Percentiles rank a stretch among this genome's conserved stretches.
These are phyloP conservation scores for Laupala kohalensis DNA, from an alignment of 1,140 invertebrate species.

Conservation along the genomic window DNA sequence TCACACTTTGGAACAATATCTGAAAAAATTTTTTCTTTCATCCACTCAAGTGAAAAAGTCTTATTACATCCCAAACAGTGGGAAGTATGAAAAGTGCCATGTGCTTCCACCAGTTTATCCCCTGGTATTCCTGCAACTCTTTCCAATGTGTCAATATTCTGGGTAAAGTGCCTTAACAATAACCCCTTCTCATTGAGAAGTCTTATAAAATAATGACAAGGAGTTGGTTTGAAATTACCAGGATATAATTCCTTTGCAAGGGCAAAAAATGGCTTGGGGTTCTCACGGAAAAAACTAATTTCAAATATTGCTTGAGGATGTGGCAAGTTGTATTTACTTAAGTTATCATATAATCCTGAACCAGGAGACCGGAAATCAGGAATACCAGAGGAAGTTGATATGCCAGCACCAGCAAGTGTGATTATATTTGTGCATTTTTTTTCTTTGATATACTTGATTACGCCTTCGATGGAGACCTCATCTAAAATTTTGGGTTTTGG, in stretches of 20 bases:
- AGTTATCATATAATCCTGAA: slow-evolving; percentile 82
- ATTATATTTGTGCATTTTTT: slow-evolving; percentile 74
- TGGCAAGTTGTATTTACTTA: slow-evolving; percentile 82
- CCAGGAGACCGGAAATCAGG: slow-evolving; percentile 86
- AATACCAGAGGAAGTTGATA: slow-evolving; percentile 89
- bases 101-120: slow-evolving; percentile 82
- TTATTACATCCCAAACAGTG: slow-evolving; percentile 69
- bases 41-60: slow-evolving; percentile 69
- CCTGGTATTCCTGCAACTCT: slow-evolving; percentile 69
- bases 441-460: slow-evolving; percentile 56
- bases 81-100: slow-evolving; percentile 82
- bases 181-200: slow-evolving; percentile 67
- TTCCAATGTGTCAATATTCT: slow-evolving; percentile 89
- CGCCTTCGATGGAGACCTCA: slow-evolving; percentile 47
- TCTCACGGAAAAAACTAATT: slow-evolving; percentile 63
- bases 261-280: slow-evolving; percentile 76
- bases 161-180: slow-evolving; percentile 69
- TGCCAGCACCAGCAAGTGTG: slow-evolving; percentile 86
- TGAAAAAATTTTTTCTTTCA: slow-evolving; percentile 61
- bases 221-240: slow-evolving; percentile 65
- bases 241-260: slow-evolving; percentile 78
- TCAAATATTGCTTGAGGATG: slow-evolving; percentile 95
- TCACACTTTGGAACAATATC: slow-evolving; percentile 63
- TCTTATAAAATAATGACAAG: slow-evolving; percentile 71
- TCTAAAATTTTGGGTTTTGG: slow-evolving; percentile 32